Evolutionary conservation across 2,113 vertebrate species (phyloP).

Genomic region (Semicossyphus pulcher): DNA sequence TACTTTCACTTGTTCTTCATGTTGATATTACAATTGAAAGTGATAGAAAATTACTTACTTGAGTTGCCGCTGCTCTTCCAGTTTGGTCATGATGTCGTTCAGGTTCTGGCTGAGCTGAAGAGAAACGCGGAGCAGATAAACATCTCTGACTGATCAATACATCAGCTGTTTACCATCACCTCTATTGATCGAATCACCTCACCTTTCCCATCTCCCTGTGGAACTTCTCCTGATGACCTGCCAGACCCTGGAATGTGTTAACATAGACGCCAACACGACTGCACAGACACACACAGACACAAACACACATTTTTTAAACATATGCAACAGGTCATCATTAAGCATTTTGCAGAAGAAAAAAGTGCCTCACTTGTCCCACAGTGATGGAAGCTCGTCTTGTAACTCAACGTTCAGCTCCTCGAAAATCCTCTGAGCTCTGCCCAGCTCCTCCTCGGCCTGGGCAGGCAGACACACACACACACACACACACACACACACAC

Average conservation of each 20-base stretch:
- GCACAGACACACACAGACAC: constrained; percentile 9
- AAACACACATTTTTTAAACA: not conserved
- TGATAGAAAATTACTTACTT: constrained; percentile 67
- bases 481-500: constrained; percentile 35
- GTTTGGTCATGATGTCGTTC: constrained; percentile 91
- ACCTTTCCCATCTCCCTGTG: constrained; percentile 97
- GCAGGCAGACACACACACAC: constrained; percentile 38
- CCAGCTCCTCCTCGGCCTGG: constrained; percentile 96
- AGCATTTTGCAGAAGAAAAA: not conserved
- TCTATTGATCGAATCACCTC: not conserved
- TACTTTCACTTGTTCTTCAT: not conserved
- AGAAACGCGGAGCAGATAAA: not conserved
- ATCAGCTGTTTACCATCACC: not conserved
- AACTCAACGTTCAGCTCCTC: constrained; percentile 97
- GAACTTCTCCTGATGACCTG: constrained; percentile 94
- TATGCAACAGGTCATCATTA: not conserved
- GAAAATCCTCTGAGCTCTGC: constrained; percentile 97
- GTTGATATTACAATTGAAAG: not conserved
- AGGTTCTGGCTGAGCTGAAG: constrained; percentile 94
- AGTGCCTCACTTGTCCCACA: constrained; percentile 91
- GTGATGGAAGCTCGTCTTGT: constrained; percentile 94
- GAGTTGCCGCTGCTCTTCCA: constrained; percentile 88
- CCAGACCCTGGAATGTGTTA: constrained; percentile 96
- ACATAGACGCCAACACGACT: constrained; percentile 98
- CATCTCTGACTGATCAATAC: not conserved